A percentile compares a stretch with the other conserved stretches of the same genome.
phyloP scores from a whole-genome alignment of 2,797 vertebrate genomes.

The Syndactyla subalaris region DNA sequence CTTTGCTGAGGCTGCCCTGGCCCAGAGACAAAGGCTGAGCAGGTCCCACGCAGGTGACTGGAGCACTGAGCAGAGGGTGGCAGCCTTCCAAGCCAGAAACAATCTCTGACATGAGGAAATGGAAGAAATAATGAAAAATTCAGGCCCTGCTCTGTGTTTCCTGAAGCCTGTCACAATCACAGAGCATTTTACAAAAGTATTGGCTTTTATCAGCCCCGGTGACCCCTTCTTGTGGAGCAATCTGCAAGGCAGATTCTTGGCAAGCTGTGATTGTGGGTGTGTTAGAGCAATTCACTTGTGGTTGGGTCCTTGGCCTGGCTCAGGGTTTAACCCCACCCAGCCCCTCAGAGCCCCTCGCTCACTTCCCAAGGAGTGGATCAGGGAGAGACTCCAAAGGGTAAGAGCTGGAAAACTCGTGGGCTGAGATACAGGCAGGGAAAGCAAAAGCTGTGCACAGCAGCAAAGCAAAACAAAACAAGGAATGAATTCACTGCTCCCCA shows the following conservation, averaged over 20 bases:
- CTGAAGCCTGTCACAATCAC: background rate
- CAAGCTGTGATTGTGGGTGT: background rate
- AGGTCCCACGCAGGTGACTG: background rate
- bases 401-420: background rate
- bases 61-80: background rate
- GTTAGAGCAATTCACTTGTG: background rate
- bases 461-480: background rate
- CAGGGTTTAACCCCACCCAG: background rate
- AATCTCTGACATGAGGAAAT: background rate
- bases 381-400: background rate
- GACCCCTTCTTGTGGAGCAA: background rate
- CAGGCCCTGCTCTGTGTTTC: background rate
- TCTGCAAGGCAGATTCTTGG: background rate
- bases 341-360: rapidly evolving
- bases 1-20: background rate
- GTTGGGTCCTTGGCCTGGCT: background rate
- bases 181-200: background rate
- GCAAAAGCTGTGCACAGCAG: background rate
- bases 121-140: background rate
- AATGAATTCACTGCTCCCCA: too few relatives aligned
- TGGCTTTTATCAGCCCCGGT: background rate
- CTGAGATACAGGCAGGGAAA: background rate
- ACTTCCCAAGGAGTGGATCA: background rate
- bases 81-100: constrained; percentile 12
- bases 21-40: background rate